Evolutionary conservation across 2,113 vertebrate species (phyloP), one percentile per base, ranked within the genome.

Genomic region (Stigmatopora nigra): DNA sequence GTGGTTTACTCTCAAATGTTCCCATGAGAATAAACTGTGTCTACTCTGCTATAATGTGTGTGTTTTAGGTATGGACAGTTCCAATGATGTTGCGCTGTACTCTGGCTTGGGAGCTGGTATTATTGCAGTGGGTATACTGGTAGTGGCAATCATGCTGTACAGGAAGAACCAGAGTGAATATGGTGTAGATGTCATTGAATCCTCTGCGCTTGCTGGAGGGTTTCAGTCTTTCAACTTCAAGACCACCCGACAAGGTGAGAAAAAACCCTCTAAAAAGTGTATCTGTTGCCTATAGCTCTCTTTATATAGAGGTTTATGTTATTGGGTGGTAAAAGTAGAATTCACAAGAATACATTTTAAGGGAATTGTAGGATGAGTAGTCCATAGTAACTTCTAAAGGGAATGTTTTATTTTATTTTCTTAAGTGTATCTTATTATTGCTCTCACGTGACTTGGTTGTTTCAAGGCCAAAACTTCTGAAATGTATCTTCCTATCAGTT

Each of bases 201-300:
- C 96, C 63, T 96, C 96, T 14, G 95, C 94, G 16, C 91, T 98
- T 73, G 93, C 94, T 3, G 95, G 96, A 77, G 95, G 94, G 77
- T 97, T 95, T 90, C 96, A 98, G 91, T 94, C 94, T 67, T 97
- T 98, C 90, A 96, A 95, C 91, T 99, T 98, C 92, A 99, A 98
- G 91, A 93, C 94, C 72, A 93, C 93, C 85, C 92, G 92, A 87
- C 95, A 94, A 95, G 96, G 96, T 98, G 88, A 82, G 75, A 64
- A 9, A 8, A 61, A n/a, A 61, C 7, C 44, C 17, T 60, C 5
- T 57, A 36, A 61, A 6, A 41, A 4, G 35, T 59, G 57, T 31
- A 31, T 31, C 25, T 31, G 25, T 31, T 31, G 3, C 25, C 25
- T 31, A 31, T 31, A 31, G 25, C 25, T 31, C 25, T 31, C 2